These are phyloP conservation scores for Plumapathes pennacea DNA, from an alignment of 92 coral and sea anemone genomes.

Conservation along the genomic window DNA sequence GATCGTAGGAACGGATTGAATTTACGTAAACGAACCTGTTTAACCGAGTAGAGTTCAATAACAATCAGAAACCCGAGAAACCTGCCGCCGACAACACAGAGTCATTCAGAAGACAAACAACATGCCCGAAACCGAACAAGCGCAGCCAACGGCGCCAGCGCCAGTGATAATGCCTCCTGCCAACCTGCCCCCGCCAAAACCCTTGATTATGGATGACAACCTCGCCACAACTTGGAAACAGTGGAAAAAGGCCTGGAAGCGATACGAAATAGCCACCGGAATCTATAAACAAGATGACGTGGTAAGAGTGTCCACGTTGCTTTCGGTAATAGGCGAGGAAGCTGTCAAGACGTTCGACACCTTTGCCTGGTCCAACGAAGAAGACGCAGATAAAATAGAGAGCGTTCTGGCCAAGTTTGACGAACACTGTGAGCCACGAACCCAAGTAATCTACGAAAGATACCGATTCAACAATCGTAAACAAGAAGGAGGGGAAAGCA, in stretches of 20 bases:
- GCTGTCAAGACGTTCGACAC: constrained; percentile 53
- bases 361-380: constrained; percentile 41
- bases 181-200: constrained; percentile 60
- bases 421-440: constrained; percentile 52
- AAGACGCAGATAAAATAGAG: constrained; percentile 17
- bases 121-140: constrained; percentile 34
- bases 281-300: constrained; percentile 36
- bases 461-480: constrained; percentile 48
- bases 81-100: too few relatives aligned
- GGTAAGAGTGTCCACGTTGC: constrained; percentile 42
- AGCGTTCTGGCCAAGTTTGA: constrained; percentile 41
- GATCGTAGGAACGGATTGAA: too few relatives aligned
- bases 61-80: too few relatives aligned
- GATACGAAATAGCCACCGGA: constrained; percentile 57
- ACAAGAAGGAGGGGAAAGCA: constrained; percentile 47
- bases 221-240: constrained; percentile 50
- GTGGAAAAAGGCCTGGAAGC: constrained; percentile 54
- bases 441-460: constrained; percentile 58
- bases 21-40: too few relatives aligned
- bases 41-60: too few relatives aligned
- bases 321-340: constrained; percentile 45
- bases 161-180: constrained; percentile 31
- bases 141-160: constrained; percentile 28
- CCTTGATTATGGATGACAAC: constrained; percentile 52
- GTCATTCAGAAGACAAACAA: too few relatives aligned